A percentile compares a stretch with the other conserved stretches of the same genome.
These are phyloP conservation scores for Drosophila robusta DNA, from an alignment of 2,888 invertebrate species.

Conservation along the genomic window DNA sequence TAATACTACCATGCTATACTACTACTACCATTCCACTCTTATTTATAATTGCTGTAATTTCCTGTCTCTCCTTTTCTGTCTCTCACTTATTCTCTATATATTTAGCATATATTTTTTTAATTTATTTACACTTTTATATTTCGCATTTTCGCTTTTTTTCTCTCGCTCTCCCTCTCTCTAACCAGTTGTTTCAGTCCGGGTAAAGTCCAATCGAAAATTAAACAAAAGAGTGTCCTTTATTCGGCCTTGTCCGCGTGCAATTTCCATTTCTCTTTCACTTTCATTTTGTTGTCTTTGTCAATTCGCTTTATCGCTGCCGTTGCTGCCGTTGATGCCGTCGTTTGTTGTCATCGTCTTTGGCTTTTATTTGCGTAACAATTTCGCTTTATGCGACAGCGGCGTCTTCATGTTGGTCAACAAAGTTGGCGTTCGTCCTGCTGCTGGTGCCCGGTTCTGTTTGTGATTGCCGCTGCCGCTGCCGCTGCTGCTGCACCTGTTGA, in stretches of 20 bases:
- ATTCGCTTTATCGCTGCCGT: conserved; percentile 53
- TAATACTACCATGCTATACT: too few species aligned
- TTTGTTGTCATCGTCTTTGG: conserved; percentile 52
- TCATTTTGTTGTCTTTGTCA: conserved; percentile 59
- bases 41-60: too few species aligned
- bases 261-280: conserved; percentile 20
- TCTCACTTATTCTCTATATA: too few species aligned
- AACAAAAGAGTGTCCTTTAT: conserved; percentile 13
- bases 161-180: too few species aligned
- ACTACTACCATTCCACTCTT: too few species aligned
- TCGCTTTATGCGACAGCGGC: conserved; percentile 47
- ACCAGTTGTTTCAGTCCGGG: too few species aligned
- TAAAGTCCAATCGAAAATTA: background rate
- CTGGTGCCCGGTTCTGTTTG: background rate
- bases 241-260: background rate
- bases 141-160: too few species aligned
- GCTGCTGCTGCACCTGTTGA: conserved; percentile 63
- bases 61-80: too few species aligned
- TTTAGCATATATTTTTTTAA: too few species aligned
- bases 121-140: too few species aligned
- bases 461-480: background rate
- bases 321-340: conserved; percentile 35
- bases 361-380: conserved; percentile 64
- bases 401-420: conserved; percentile 48
- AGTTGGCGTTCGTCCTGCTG: conserved; percentile 8